Base-by-base conservation (phyloP, 2,888 invertebrate species). In the Zhengitettix transpicula region DNA sequence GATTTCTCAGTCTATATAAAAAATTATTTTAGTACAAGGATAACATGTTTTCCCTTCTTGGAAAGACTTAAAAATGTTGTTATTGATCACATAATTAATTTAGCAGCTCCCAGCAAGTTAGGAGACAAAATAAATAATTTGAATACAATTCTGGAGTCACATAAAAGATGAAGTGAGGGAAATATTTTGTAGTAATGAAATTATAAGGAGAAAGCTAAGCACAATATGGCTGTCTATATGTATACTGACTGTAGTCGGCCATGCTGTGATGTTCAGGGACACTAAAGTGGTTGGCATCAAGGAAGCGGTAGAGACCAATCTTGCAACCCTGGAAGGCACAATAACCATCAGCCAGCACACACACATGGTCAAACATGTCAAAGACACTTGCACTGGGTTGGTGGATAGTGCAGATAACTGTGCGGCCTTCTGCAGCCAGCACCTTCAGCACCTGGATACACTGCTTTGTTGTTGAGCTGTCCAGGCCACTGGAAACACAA, bases 251-350 rank as follows among this genome's bases (percentile, higher is more conserved):
- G 74, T 89, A 96, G 76, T 96, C 96, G 12, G 96, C 94, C 1
- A 96, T 96, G 72, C 96, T 96, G 74, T 96, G 95, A 70, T 93
- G 96, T 17, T 88, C 78, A 2, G 96, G 96, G 71, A 96, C 96
- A 40, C 80, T 75, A 12, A 93, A 76, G 14, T 84, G 87, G 47
- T 89, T 81, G 11, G 80, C 80, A 10, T 81, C 77, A 59, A 96
- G 75, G 68, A 91, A 90, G 1, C 91, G 87, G 52, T 96, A 74
- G 41, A 96, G 74, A 44, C 81, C 79, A 17, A 74, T 73, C 0
- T 87, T 80, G 0, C 84, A 79, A 9, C 96, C 96, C 67, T 86
- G 82, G 72, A 92, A 96, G 65, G 95, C 81, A 66, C 90, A 91
- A 60, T 83, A 80, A 2, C 95, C 95, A 2, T 95, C 95, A 0